Base-by-base conservation (phyloP, 2,113 vertebrate species). In the Sclerurus mexicanus region DNA sequence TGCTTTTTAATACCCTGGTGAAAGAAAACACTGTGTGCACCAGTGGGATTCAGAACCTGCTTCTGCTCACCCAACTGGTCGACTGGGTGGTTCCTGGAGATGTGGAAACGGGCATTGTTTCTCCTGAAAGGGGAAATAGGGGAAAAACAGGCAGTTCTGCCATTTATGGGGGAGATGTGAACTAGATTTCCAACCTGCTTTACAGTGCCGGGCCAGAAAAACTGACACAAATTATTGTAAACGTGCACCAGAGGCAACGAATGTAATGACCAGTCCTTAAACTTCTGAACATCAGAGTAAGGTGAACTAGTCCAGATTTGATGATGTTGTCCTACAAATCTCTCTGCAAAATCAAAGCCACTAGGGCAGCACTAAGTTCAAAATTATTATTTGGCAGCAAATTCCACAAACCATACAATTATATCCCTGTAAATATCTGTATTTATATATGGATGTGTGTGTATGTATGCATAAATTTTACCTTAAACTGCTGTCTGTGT, bases 1-100 rank as follows among this genome's bases (percentile, higher is more conserved):
- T 72, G 87, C 50, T 91, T 89, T 96, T 96, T 95, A 96, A 97
- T 95, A 80, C 86, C 84, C 91, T 72, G 93, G 22, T 96, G 96
- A 97, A 97, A 98, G 96, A 56, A 89, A 95, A 75, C 52, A 35
- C 81, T 84, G 94, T 67, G 5, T 90, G 85, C 89, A 63, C 35
- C 86, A 89, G n/a, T 23, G 80, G 85, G 86, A 80, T 82, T 87
- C 83, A 85, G 82, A 71, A 85, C 90, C 94, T 87, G 62, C 75
- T 60, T 2, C 89, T 23, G 13, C 89, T 60, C 85, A 22, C 40
- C 76, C 8, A 59, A 53, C 71, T 49, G 87, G 35, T 62, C 85
- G 17, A 6, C 53, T 3, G 88, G 85, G 91, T 50, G 93, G 87
- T 13, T 87, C 67, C 74, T 66, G 94, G 87, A 60, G 83, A 52